Conservation (phyloP, 2,113 vertebrate genomes). For the Pelusios castaneus region DNA sequence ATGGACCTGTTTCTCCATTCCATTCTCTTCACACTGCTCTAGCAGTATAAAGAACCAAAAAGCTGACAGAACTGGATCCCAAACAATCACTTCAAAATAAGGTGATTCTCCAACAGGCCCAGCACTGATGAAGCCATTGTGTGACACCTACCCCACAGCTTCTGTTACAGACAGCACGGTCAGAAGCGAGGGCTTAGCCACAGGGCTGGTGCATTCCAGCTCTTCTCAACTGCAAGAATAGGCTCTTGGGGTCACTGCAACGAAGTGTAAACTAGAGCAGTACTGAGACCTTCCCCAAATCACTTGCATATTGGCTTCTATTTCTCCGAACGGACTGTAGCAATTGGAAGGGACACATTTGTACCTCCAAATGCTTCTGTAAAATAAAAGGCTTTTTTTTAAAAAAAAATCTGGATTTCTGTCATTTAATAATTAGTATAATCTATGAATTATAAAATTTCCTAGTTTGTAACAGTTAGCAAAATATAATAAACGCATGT, state of each 20-base stretch:
- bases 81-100: not conserved
- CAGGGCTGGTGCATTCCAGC: fast-evolving
- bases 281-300: fast-evolving
- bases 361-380: not conserved
- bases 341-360: not conserved
- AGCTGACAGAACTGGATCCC: not conserved
- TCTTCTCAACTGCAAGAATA: not conserved
- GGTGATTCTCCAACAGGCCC: conserved; percentile 32
- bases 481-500: not conserved
- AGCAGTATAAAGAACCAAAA: not conserved
- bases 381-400: fast-evolving
- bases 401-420: not conserved
- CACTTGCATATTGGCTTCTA: not conserved
- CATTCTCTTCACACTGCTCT: not conserved
- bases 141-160: not conserved
- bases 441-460: not conserved
- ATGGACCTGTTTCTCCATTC: conserved; percentile 11
- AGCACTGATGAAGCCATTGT: fast-evolving
- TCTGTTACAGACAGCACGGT: not conserved
- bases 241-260: not conserved
- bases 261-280: not conserved
- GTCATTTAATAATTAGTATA: not conserved
- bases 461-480: not conserved
- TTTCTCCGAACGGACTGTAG: fast-evolving
- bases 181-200: not conserved